Conservation (phyloP, 2,113 vertebrate genomes). For the Prionailurus viverrinus region DNA sequence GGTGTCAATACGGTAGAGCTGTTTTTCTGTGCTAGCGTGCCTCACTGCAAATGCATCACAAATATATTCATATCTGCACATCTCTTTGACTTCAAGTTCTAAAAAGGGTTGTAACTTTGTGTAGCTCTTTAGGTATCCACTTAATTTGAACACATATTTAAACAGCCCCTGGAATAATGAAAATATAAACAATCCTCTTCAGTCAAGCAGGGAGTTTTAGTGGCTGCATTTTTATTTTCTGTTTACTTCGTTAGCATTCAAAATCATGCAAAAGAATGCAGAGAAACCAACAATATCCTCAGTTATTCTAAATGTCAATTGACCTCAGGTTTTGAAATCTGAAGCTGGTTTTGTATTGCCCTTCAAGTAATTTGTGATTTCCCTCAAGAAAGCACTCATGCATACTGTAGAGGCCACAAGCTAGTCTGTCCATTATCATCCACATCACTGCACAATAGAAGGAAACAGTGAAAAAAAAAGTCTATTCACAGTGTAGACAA, state of each 20-base stretch:
- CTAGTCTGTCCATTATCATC: conserved; percentile 24
- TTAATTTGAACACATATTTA: neutral
- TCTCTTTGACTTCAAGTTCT: neutral
- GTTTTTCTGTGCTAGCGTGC: neutral
- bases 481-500: neutral
- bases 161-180: neutral
- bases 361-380: conserved; percentile 79
- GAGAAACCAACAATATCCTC: neutral
- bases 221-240: neutral
- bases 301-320: conserved; percentile 60
- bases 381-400: conserved; percentile 76
- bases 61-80: neutral
- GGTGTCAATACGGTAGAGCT: neutral
- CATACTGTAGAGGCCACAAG: conserved; percentile 47
- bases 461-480: neutral
- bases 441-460: conserved; percentile 44
- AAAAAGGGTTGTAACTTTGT: neutral
- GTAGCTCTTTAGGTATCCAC: neutral
- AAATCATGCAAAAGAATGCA: neutral
- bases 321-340: conserved; percentile 76
- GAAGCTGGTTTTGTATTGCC: conserved; percentile 79
- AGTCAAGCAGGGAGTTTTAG: neutral
- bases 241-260: conserved; percentile 11
- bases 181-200: neutral
- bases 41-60: neutral